phyloP scores from a whole-genome alignment of 2,797 vertebrate species.

The Catharus ustulatus region DNA sequence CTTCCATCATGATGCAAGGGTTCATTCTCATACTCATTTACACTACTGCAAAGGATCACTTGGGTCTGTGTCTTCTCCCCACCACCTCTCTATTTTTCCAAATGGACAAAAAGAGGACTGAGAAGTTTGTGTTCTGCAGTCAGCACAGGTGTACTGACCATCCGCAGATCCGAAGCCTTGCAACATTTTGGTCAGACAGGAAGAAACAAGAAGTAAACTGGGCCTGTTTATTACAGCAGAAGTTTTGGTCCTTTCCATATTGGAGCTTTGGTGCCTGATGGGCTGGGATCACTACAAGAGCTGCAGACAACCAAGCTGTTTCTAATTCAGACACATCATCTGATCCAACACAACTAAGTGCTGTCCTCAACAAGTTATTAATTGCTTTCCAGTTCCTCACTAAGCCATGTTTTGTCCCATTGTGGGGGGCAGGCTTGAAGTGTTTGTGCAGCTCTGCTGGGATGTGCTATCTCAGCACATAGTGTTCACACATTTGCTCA shows the following conservation, averaged over 20 bases:
- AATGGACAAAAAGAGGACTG: background rate
- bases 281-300: background rate
- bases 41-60: background rate
- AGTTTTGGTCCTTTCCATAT: background rate
- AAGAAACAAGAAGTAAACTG: background rate
- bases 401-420: background rate
- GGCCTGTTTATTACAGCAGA: background rate
- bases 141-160: background rate
- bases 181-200: background rate
- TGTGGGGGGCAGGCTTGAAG: background rate
- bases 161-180: background rate
- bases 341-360: background rate
- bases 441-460: slow-evolving; percentile 9
- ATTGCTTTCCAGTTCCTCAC: background rate
- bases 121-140: background rate
- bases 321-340: background rate
- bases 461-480: slow-evolving; percentile 47
- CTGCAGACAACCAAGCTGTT: background rate
- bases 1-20: background rate
- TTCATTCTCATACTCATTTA: background rate
- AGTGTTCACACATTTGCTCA: background rate
- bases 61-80: background rate
- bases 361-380: background rate
- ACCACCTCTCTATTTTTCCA: background rate
- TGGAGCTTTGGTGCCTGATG: background rate